Evolutionary conservation across 2,113 vertebrate genomes (phyloP), one percentile per base, ranked within the genome.

Genomic region (Chloropsis cyanopogon): DNA sequence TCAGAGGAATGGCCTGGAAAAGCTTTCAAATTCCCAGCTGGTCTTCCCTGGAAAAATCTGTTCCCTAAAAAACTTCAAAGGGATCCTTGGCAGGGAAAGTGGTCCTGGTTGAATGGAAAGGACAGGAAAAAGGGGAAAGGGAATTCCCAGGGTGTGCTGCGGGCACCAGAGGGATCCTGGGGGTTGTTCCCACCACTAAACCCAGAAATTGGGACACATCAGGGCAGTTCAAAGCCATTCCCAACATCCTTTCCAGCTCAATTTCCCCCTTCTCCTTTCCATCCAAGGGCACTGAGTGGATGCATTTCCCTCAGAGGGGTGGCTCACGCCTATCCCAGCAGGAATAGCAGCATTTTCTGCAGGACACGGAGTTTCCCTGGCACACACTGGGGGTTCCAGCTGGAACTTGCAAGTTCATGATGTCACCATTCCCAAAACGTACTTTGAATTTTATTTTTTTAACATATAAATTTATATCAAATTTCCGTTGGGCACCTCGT

Each of bases 381-480:
- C 60, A 18, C 73, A 53, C 13, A 42, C 71, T 29, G 83, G 14
- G 65, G 90, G 89, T 35, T 41, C 68, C 53, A 86, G 83, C 56
- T 5, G 85, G 10, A 59, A 33, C 21, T 50, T 91, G 46, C 23
- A 93, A 91, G 81, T 80, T 77, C 37, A 10, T 1, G 6, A 44
- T 2, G 10, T 59, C 20, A 61, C 2, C 21, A 29, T 19, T 71
- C 49, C 94, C 28, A 44, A 96, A 86, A 5, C 3, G 33, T 42
- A 4, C 2, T 81, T 35, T 35, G 25, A 41, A 11, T 31, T 16
- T 44, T 4, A 4, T 28, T 49, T 39, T 41, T 50, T 31, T 7
- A 3, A 19, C 19, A 16, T 1, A 4, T 1, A 4, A 50, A 44
- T 52, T 65, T 1, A 0, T 3, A 44, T 19, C 35, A 23, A 33